Conservation (phyloP, 2,888 invertebrate species). For the Eustalomyia histrio region DNA sequence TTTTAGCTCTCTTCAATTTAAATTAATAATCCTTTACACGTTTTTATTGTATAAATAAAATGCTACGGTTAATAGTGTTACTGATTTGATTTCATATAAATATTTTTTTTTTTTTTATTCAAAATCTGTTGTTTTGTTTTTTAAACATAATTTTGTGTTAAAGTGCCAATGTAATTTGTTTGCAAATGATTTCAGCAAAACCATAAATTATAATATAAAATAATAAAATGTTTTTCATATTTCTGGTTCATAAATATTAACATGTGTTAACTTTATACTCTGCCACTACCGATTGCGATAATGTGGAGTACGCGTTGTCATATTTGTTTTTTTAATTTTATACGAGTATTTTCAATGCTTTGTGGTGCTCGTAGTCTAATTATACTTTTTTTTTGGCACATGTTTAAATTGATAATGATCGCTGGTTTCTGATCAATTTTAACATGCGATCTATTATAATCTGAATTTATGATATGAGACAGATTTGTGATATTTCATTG, state of each 20-base stretch:
- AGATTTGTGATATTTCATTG: slow-evolving; percentile 28
- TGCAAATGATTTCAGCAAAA: slow-evolving; percentile 62
- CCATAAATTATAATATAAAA: slow-evolving; percentile 58
- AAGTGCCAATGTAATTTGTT: slow-evolving; percentile 61
- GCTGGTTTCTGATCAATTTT: slow-evolving; percentile 42
- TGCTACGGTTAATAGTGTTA: neutral
- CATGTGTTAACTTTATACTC: neutral
- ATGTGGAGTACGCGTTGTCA: neutral
- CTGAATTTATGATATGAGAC: slow-evolving; percentile 57
- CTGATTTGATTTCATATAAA: slow-evolving; percentile 1
- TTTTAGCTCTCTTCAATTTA: neutral
- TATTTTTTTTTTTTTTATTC: neutral
- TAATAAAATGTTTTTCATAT: slow-evolving; percentile 54
- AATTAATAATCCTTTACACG: neutral
- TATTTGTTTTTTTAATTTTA: neutral
- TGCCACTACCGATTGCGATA: slow-evolving; percentile 1
- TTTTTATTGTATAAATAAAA: neutral
- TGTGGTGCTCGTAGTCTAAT: slow-evolving; percentile 34
- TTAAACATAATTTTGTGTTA: slow-evolving; percentile 2
- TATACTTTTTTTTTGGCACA: slow-evolving; percentile 47
- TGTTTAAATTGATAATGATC: slow-evolving; percentile 57
- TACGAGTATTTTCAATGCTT: neutral
- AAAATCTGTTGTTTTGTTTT: neutral
- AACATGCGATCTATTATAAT: slow-evolving; percentile 62
- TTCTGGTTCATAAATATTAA: neutral